A percentile compares a stretch with the other conserved stretches of the same genome.
phyloP scores from a whole-genome alignment of 1,140 invertebrate genomes.

The Cyclina sinensis region DNA sequence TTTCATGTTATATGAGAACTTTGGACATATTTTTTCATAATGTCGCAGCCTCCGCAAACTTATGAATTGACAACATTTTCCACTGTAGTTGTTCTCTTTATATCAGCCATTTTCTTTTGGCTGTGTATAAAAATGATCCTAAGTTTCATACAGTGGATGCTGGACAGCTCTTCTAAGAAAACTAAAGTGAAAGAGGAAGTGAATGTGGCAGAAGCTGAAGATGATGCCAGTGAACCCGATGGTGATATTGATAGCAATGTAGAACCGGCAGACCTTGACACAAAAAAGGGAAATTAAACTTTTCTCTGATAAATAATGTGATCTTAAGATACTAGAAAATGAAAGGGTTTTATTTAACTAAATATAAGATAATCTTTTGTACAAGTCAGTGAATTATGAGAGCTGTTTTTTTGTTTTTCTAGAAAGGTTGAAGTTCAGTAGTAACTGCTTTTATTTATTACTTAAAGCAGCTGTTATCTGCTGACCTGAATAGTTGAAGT shows the following conservation, averaged over 20 bases:
- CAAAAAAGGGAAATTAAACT: constrained; percentile 31
- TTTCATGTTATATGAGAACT: too few relatives aligned
- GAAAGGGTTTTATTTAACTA: too few relatives aligned
- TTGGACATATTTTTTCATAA: neutral
- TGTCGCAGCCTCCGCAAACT: constrained; percentile 39
- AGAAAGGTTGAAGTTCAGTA: too few relatives aligned
- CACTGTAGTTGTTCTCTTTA: constrained; percentile 21
- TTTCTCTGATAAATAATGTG: too few relatives aligned
- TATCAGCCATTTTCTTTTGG: constrained; percentile 13
- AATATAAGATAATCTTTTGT: too few relatives aligned
- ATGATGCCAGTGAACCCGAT: neutral
- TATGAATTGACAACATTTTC: constrained; percentile 52
- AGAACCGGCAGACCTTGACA: constrained; percentile 41
- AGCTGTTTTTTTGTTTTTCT: too few relatives aligned
- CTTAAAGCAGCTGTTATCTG: too few relatives aligned
- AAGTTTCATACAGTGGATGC: neutral
- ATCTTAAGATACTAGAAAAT: too few relatives aligned
- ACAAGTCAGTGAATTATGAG: too few relatives aligned
- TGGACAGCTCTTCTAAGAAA: neutral
- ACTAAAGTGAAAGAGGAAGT: neutral
- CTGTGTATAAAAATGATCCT: constrained; percentile 16
- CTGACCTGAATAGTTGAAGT: too few relatives aligned
- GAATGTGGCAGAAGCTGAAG: neutral
- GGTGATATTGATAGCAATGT: neutral
- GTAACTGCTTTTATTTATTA: too few relatives aligned